Evolutionary conservation across 2,888 invertebrate genomes (phyloP).

Genomic region (Mythimna lalbum): DNA sequence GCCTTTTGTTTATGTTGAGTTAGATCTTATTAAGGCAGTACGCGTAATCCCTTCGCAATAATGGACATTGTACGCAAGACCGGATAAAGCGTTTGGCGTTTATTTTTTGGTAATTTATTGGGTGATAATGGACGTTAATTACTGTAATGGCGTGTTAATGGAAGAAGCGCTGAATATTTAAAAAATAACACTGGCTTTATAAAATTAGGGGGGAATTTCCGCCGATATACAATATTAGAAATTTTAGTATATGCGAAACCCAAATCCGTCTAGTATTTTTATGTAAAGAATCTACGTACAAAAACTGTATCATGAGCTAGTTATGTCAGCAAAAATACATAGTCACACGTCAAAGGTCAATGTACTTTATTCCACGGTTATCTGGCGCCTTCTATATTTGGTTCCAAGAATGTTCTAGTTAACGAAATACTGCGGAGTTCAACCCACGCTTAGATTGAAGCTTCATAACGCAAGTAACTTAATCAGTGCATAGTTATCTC

Average conservation of each 20-base stretch:
- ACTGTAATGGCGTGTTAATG: conserved; percentile 43
- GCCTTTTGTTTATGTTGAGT: conserved; percentile 63
- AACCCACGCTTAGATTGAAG: not conserved
- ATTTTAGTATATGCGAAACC: too few species aligned
- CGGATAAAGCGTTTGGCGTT: conserved; percentile 30
- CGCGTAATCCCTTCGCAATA: conserved; percentile 34
- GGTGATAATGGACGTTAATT: conserved; percentile 51
- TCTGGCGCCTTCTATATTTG: too few species aligned
- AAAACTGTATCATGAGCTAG: too few species aligned
- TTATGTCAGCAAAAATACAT: too few species aligned
- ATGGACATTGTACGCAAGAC: conserved; percentile 32
- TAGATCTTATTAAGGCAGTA: conserved; percentile 58
- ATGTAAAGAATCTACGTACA: too few species aligned
- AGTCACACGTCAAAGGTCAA: too few species aligned
- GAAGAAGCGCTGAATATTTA: conserved; percentile 23
- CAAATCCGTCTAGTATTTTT: too few species aligned
- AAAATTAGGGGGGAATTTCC: not conserved
- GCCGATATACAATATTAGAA: too few species aligned
- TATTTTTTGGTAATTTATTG: conserved; percentile 51
- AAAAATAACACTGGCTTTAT: conserved; percentile 16
- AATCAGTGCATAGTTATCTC: conserved; percentile 13
- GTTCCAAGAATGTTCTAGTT: conserved; percentile 9
- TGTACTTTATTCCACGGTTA: too few species aligned
- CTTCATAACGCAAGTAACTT: not conserved
- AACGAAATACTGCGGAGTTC: not conserved